A percentile compares a stretch with the other conserved stretches of the same genome.
Conservation (phyloP, 2,113 vertebrate species). For the Eulacestoma nigropectus region DNA sequence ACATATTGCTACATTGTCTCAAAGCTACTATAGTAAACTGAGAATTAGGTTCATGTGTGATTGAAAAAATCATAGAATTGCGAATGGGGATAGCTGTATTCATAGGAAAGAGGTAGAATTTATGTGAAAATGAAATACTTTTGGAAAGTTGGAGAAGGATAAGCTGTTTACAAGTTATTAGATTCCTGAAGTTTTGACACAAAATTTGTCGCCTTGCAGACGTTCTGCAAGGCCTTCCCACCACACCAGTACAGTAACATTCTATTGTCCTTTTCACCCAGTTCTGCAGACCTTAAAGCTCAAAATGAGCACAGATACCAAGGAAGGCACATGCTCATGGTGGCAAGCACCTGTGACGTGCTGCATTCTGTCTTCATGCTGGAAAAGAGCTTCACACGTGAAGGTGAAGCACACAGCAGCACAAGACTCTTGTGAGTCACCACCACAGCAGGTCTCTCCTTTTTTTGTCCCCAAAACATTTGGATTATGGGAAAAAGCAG, state of each 20-base stretch:
- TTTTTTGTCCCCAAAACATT: neutral
- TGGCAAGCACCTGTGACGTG: rapidly evolving
- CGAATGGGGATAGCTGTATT: neutral
- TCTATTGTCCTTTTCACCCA: neutral
- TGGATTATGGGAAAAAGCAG: neutral
- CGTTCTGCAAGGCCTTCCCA: neutral
- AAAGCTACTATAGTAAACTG: neutral
- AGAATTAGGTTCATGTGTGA: neutral
- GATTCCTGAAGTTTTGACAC: neutral
- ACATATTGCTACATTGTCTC: neutral
- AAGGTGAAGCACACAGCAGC: neutral
- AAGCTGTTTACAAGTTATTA: neutral
- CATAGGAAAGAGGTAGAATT: neutral
- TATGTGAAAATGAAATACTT: neutral
- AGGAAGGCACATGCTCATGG: neutral
- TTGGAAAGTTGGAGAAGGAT: neutral
- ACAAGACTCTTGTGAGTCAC: neutral
- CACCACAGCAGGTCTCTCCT: neutral
- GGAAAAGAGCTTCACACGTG: neutral
- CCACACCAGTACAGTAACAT: neutral
- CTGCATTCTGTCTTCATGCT: neutral
- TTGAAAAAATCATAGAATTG: neutral
- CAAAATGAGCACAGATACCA: neutral
- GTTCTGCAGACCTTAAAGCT: neutral
- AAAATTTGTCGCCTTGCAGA: neutral